Evolutionary conservation across 2,888 invertebrate species (phyloP), one percentile per base, ranked within the genome.

Genomic region (Liodrosophila aerea): DNA sequence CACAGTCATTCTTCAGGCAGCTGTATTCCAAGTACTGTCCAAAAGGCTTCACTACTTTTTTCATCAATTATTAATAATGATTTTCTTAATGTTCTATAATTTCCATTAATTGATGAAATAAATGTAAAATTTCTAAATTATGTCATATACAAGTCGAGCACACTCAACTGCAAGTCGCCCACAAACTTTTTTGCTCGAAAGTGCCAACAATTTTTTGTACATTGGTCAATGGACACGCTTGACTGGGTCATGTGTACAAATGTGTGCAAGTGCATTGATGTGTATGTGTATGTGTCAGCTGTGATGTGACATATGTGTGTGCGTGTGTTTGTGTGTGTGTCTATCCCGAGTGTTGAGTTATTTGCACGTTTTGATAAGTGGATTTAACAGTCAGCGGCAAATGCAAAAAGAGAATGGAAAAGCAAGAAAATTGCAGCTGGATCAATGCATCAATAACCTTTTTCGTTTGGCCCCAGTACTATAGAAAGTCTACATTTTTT

Each of bases 361-460:
- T 82, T 82, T 78, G 83, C 78, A 78, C 78, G 83, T 83, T 80
- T 83, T 83, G 77, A 80, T 83, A 80, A 80, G 81, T 83, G 83
- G 77, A 83, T 73, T 76, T 80, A 66, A 61, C 74, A 73, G 62
- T 61, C 72, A 68, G 64, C 52, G 60, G 46, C 41, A 33, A 49
- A 34, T 16, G 29, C 41, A 34, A 50, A 52, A 56, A 22, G 30
- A 22, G 22, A 39, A 22, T 18, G 5, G 15, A 27, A 56, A 41
- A 64, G 18, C 22, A 16, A 40, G 7, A 27, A 27, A 22, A 27
- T 11, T 22, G 11, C 1, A 41, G 18, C 8, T 22, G 12, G 40
- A 22, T 11, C 22, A 41, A 27, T 2, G 8, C 7, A 41, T 27
- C 11, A 8, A 27, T 11, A 8, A 41, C 11, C 9, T 9, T 37